A percentile compares a stretch with the other conserved stretches of the same genome.
phyloP scores from a whole-genome alignment of 2,888 invertebrate genomes.

The Tenthredo distinguenda region DNA sequence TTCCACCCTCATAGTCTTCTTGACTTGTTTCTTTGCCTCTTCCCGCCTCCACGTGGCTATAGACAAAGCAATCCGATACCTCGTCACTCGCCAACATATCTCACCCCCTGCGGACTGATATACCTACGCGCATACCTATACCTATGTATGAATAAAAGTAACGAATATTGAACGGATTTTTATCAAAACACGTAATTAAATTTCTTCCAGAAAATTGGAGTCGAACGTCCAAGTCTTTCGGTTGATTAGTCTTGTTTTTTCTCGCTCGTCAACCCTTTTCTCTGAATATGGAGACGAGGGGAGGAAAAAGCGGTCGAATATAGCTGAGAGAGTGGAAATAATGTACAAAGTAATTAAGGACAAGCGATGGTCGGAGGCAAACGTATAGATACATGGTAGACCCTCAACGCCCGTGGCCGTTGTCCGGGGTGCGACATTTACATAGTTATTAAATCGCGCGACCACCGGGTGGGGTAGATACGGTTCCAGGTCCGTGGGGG shows the following conservation, averaged over 20 bases:
- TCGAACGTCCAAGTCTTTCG: background rate
- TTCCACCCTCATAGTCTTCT: slow-evolving; percentile 51
- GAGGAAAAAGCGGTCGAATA: background rate
- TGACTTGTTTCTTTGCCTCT: slow-evolving; percentile 47
- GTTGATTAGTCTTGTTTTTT: background rate
- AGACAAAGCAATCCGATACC: slow-evolving; percentile 42
- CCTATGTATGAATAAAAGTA: background rate
- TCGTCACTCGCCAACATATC: slow-evolving; percentile 37
- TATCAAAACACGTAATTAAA: background rate
- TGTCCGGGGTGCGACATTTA: slow-evolving; percentile 52
- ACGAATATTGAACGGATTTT: background rate
- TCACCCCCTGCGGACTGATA: background rate
- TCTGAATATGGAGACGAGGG: background rate
- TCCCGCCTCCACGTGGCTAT: slow-evolving; percentile 12
- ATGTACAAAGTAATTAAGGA: slow-evolving; percentile 52
- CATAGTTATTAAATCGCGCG: slow-evolving; percentile 53
- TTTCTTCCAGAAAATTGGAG: background rate
- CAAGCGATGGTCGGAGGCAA: slow-evolving; percentile 43
- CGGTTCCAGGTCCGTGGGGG: slow-evolving; percentile 35
- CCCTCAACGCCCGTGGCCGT: slow-evolving; percentile 39
- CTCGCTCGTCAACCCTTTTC: background rate
- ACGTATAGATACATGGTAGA: slow-evolving; percentile 7
- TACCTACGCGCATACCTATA: background rate
- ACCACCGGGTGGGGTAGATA: slow-evolving; percentile 51
- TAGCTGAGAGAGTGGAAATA: slow-evolving; percentile 43